These are phyloP conservation scores for Pelobates cultripes DNA, from an alignment of 2,797 vertebrate genomes.

Conservation along the genomic window DNA sequence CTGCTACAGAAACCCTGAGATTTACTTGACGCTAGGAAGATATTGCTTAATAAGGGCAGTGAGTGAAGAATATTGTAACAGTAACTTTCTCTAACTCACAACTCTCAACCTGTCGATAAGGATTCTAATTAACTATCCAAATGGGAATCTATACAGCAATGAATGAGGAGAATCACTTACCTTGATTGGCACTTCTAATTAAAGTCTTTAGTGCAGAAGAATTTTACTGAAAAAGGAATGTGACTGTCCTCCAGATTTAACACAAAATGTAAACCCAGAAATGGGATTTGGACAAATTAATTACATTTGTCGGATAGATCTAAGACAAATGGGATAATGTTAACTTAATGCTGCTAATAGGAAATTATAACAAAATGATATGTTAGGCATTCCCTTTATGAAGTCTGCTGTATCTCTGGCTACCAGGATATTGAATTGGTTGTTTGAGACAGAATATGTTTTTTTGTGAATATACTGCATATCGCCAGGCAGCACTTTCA, in stretches of 20 bases:
- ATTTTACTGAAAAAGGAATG: conserved; percentile 9
- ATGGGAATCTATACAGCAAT: conserved; percentile 48
- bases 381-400: neutral
- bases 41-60: neutral
- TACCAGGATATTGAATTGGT: too few species aligned
- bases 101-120: conserved; percentile 31
- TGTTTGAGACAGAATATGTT: too few species aligned
- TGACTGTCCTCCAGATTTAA: neutral
- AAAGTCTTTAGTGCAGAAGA: conserved; percentile 33
- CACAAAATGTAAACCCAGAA: neutral
- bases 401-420: too few species aligned
- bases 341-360: neutral
- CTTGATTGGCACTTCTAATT: conserved; percentile 54
- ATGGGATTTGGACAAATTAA: neutral
- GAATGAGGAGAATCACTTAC: conserved; percentile 34
- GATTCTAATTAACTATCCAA: conserved; percentile 50
- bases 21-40: neutral
- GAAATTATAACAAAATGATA: neutral
- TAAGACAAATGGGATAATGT: neutral
- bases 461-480: too few species aligned
- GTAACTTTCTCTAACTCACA: conserved; percentile 4
- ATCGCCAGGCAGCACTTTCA: too few species aligned
- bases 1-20: neutral
- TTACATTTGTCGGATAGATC: neutral
- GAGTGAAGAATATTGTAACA: conserved; percentile 25